A percentile compares a stretch with the other conserved stretches of the same genome.
phyloP scores from a whole-genome alignment of 2,888 invertebrate genomes.

The Orthosia cruda region DNA sequence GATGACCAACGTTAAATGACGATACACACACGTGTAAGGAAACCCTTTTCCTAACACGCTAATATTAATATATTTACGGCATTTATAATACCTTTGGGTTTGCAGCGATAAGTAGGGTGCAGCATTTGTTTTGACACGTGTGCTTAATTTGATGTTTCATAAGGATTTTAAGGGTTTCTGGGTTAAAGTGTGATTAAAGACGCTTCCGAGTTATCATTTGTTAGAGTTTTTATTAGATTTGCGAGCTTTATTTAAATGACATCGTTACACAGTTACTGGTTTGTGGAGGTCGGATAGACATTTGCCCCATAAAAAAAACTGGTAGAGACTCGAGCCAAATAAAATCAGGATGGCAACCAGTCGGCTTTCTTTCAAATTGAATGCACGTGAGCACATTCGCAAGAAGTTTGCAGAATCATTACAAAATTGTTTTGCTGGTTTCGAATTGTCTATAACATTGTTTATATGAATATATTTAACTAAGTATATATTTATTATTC shows the following conservation, averaged over 20 bases:
- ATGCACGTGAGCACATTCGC: too few species aligned
- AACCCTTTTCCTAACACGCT: constrained; percentile 35
- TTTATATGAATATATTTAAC: too few species aligned
- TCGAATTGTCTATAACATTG: too few species aligned
- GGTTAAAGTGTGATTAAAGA: constrained; percentile 11
- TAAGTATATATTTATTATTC: too few species aligned
- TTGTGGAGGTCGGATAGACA: too few species aligned
- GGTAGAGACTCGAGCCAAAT: too few species aligned
- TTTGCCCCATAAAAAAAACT: too few species aligned
- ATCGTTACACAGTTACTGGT: neutral
- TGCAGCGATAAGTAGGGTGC: constrained; percentile 38
- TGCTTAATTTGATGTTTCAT: constrained; percentile 49
- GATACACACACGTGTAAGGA: constrained; percentile 15
- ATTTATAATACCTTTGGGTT: constrained; percentile 23
- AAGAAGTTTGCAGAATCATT: too few species aligned
- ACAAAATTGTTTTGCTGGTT: too few species aligned
- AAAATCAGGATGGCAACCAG: too few species aligned
- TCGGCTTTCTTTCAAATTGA: too few species aligned
- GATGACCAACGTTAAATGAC: constrained; percentile 8
- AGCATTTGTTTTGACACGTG: constrained; percentile 31
- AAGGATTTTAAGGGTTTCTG: constrained; percentile 24
- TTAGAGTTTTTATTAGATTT: neutral
- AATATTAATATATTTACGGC: constrained; percentile 33
- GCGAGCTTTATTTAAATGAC: neutral
- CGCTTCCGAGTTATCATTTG: neutral